These are phyloP conservation scores for Morelia viridis DNA, from an alignment of 2,797 vertebrate genomes.

Conservation along the genomic window DNA sequence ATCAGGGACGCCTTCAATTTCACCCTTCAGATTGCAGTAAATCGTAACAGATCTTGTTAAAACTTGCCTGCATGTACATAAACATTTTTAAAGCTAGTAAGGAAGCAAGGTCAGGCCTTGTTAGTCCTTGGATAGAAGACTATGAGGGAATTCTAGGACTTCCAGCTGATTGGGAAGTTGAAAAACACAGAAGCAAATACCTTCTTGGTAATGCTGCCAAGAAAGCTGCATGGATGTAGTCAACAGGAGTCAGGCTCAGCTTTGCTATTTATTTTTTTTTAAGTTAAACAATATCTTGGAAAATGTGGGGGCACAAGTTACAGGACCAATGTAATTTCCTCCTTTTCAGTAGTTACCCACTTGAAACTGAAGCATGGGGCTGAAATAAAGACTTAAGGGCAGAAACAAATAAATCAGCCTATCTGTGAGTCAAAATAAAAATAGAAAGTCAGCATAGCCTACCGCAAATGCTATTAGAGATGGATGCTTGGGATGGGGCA, in stretches of 20 bases:
- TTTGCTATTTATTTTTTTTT: not conserved
- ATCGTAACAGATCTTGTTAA: not conserved
- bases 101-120: not conserved
- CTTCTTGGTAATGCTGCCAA: no score
- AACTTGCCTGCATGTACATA: not conserved
- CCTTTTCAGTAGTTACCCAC: slow-evolving; percentile 6
- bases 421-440: slow-evolving; percentile 25
- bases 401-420: slow-evolving; percentile 10
- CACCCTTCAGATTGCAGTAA: not conserved
- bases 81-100: not conserved
- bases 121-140: not conserved
- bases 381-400: not conserved
- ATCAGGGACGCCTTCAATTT: not conserved
- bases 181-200: not conserved
- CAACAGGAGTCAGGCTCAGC: not conserved
- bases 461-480: slow-evolving; percentile 4
- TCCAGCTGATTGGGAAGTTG: not conserved
- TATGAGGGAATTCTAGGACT: not conserved
- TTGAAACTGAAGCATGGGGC: not conserved
- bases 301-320: not conserved
- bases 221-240: not conserved
- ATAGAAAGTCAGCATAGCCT: slow-evolving; percentile 23
- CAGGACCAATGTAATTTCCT: not conserved
- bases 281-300: not conserved
- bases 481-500: not conserved